Conservation (phyloP, 2,797 vertebrate species). For the Anabacerthia variegaticeps region DNA sequence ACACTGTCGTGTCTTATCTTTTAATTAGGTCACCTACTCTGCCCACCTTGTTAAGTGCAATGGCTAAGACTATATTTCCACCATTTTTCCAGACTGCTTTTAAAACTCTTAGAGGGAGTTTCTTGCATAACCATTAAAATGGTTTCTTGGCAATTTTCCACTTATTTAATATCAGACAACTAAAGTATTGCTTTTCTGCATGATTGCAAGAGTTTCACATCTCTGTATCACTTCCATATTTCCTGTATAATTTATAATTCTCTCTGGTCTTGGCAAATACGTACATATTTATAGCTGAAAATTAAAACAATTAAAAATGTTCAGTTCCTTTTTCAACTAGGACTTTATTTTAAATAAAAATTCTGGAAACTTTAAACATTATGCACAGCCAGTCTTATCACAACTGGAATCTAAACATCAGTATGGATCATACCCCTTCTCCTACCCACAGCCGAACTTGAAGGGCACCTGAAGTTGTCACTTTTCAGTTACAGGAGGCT, state of each 20-base stretch:
- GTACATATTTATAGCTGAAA: not conserved
- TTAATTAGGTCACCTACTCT: conserved; percentile 1
- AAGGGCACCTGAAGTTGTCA: not conserved
- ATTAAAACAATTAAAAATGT: not conserved
- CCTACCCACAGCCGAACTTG: not conserved
- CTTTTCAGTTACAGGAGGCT: not conserved
- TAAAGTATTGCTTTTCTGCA: not conserved
- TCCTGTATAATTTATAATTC: not conserved
- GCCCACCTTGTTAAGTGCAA: not conserved
- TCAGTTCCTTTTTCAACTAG: not conserved
- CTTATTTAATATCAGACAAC: not conserved
- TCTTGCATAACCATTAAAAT: not conserved
- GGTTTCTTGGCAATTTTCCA: not conserved
- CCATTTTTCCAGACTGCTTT: not conserved
- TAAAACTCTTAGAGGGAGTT: not conserved
- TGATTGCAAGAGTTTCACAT: not conserved
- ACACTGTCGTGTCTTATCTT: not conserved
- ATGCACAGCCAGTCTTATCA: not conserved
- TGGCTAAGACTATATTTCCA: not conserved
- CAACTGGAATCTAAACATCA: not conserved
- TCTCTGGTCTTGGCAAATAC: not conserved
- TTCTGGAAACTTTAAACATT: not conserved
- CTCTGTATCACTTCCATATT: not conserved
- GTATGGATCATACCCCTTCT: not conserved
- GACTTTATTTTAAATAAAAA: not conserved